These are phyloP conservation scores for Agelaius phoeniceus DNA, from an alignment of 2,113 vertebrate species.

Conservation along the genomic window DNA sequence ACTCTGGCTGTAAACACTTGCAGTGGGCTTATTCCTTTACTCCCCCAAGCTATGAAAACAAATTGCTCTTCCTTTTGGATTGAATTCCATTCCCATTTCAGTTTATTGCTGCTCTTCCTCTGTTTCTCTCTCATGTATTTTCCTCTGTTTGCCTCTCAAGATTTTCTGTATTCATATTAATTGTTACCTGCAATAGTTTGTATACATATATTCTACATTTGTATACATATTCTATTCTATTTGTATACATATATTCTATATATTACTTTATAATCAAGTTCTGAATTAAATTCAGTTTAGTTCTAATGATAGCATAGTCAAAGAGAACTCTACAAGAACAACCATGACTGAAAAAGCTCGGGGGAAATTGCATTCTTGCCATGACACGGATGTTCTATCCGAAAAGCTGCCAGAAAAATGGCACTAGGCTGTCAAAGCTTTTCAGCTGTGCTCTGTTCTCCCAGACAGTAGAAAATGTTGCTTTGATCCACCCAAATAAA, in stretches of 20 bases:
- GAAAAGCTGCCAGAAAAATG: background rate
- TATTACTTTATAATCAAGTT: background rate
- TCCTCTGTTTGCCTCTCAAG: background rate
- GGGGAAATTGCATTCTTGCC: background rate
- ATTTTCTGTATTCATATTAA: background rate
- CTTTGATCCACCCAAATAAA: background rate
- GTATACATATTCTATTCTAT: background rate
- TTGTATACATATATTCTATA: background rate
- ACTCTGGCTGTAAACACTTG: background rate
- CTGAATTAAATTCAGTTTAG: background rate
- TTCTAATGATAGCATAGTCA: background rate
- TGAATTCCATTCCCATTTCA: background rate
- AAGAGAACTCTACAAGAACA: background rate
- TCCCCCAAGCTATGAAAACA: background rate
- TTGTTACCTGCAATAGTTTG: background rate
- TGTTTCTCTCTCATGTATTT: background rate
- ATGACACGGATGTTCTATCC: background rate
- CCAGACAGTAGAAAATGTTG: background rate
- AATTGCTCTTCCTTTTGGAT: background rate
- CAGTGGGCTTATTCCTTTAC: background rate
- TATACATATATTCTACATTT: background rate
- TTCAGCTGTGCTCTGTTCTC: background rate
- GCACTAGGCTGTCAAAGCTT: background rate
- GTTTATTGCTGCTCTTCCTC: background rate
- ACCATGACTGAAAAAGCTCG: background rate